These are phyloP conservation scores for Iphiclides podalirius DNA, from an alignment of 2,888 invertebrate species.

Conservation along the genomic window DNA sequence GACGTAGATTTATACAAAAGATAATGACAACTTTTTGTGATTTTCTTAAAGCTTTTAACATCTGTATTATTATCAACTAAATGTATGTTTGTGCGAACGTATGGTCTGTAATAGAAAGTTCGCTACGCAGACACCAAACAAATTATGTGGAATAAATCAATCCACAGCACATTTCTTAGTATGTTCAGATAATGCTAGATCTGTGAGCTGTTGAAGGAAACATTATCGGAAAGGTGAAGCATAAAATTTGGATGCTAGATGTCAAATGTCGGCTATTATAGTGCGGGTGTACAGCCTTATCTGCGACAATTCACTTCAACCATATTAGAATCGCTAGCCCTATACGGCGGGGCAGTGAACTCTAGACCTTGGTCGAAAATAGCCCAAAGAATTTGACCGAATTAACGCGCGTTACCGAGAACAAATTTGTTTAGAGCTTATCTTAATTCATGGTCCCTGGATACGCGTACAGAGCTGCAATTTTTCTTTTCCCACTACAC, in stretches of 20 bases:
- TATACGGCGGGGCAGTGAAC: slow-evolving; percentile 59
- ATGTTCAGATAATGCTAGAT: too few relatives aligned
- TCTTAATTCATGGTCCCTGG: slow-evolving; percentile 40
- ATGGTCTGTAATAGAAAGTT: too few relatives aligned
- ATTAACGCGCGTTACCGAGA: slow-evolving; percentile 49
- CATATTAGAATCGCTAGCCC: slow-evolving; percentile 33
- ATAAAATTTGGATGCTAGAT: not conserved
- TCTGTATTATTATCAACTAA: too few relatives aligned
- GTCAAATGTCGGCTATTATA: not conserved
- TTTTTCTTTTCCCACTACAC: slow-evolving; percentile 39
- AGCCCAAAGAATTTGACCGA: slow-evolving; percentile 61
- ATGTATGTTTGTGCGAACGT: too few relatives aligned
- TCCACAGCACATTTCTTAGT: too few relatives aligned
- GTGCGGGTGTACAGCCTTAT: not conserved
- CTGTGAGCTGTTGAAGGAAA: not conserved
- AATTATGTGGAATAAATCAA: too few relatives aligned
- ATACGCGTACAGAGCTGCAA: slow-evolving; percentile 37
- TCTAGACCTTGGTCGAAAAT: slow-evolving; percentile 60
- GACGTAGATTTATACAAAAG: too few relatives aligned
- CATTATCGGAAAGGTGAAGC: not conserved
- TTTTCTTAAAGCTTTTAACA: too few relatives aligned
- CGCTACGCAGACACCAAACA: too few relatives aligned
- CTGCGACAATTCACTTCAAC: slow-evolving; percentile 13
- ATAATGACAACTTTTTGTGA: too few relatives aligned
- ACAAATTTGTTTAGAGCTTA: slow-evolving; percentile 59